phyloP scores from a whole-genome alignment of 2,888 invertebrate species.

The Polylopha cassiicola region DNA sequence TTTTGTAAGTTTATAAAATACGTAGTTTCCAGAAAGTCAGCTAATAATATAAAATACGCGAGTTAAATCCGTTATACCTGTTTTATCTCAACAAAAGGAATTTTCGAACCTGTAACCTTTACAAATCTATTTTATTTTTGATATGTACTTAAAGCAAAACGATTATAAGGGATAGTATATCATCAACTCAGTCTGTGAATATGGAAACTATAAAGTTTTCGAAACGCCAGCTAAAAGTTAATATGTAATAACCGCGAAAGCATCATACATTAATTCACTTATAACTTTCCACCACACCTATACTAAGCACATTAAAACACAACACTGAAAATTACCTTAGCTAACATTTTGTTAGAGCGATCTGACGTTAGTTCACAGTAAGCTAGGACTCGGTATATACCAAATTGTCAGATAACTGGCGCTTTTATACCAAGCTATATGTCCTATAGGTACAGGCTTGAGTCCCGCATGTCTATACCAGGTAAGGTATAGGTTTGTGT shows the following conservation, averaged over 20 bases:
- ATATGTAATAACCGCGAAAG: constrained; percentile 10
- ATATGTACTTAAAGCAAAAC: too few species aligned
- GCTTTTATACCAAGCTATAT: constrained; percentile 64
- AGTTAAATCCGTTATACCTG: too few species aligned
- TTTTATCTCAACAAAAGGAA: too few species aligned
- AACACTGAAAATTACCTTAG: constrained; percentile 52
- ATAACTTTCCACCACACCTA: constrained; percentile 8
- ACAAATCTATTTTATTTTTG: too few species aligned
- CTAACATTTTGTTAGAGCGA: constrained; percentile 61
- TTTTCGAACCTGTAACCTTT: too few species aligned
- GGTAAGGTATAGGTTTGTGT: constrained; percentile 45
- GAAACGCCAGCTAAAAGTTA: too few species aligned
- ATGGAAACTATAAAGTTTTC: too few species aligned
- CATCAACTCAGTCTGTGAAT: too few species aligned
- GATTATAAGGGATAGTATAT: too few species aligned
- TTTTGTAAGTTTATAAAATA: too few species aligned
- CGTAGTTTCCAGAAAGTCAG: too few species aligned
- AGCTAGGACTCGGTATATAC: constrained; percentile 67
- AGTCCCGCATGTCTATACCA: constrained; percentile 46
- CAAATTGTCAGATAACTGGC: constrained; percentile 61
- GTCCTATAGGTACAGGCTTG: constrained; percentile 59
- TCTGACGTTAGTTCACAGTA: constrained; percentile 53
- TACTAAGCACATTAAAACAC: constrained; percentile 14
- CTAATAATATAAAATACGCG: too few species aligned
- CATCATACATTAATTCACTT: constrained; percentile 10